Conservation (phyloP, 1,140 invertebrate genomes). For the Drosophila murphyi region DNA sequence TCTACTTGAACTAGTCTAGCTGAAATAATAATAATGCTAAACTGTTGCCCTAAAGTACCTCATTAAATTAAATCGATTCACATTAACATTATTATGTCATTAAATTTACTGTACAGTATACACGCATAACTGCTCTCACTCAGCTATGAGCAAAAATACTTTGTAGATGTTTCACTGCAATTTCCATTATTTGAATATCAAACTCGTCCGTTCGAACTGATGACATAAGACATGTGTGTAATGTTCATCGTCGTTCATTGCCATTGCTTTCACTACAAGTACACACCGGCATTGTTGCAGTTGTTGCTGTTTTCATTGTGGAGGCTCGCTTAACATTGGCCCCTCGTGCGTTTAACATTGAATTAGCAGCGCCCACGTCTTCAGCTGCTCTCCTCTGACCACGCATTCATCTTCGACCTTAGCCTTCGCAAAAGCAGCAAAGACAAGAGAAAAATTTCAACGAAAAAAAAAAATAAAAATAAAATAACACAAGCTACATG, state of each 20-base stretch:
- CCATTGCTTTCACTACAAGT: slow-evolving; percentile 59
- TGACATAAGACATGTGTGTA: slow-evolving; percentile 21
- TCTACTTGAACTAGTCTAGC: background rate
- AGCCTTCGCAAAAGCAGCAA: slow-evolving; percentile 60
- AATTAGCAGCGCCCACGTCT: slow-evolving; percentile 67
- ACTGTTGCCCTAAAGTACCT: slow-evolving; percentile 14
- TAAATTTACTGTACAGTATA: background rate
- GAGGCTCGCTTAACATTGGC: slow-evolving; percentile 60
- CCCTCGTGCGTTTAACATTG: slow-evolving; percentile 65
- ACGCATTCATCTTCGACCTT: slow-evolving; percentile 50
- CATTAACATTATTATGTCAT: background rate
- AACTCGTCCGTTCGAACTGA: slow-evolving; percentile 3
- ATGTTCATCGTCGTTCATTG: slow-evolving; percentile 47
- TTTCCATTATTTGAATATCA: slow-evolving; percentile 10
- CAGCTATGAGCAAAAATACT: background rate
- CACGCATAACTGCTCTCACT: background rate
- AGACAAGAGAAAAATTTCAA: slow-evolving; percentile 28
- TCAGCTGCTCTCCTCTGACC: slow-evolving; percentile 14
- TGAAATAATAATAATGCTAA: slow-evolving; percentile 16
- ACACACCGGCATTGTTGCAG: slow-evolving; percentile 5
- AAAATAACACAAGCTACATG: slow-evolving; percentile 37
- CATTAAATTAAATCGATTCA: background rate
- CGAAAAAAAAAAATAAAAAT: slow-evolving; percentile 22
- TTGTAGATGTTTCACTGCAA: background rate
- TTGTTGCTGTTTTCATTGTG: slow-evolving; percentile 1